Percentiles rank a stretch among this genome's conserved stretches.
phyloP scores from a whole-genome alignment of 2,113 vertebrate species.

The Zosterops borbonicus region DNA sequence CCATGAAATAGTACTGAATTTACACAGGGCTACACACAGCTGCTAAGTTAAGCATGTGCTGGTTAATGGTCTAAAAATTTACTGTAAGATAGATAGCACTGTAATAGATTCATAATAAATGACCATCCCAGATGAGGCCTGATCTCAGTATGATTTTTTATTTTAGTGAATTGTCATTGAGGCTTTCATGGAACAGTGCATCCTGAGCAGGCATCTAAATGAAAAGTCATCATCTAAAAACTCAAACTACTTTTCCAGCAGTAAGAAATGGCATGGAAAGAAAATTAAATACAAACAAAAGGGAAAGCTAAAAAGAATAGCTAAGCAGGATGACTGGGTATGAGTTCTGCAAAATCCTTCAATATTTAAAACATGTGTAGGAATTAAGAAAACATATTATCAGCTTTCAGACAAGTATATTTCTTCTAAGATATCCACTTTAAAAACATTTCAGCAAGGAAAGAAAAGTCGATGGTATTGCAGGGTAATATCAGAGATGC shows the following conservation, averaged over 20 bases:
- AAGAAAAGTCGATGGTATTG: background rate
- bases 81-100: background rate
- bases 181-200: background rate
- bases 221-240: background rate
- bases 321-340: background rate
- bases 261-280: background rate
- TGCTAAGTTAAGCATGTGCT: background rate
- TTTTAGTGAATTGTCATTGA: background rate
- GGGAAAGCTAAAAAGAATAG: background rate
- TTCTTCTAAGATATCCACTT: background rate
- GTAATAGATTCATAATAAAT: background rate
- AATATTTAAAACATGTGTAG: background rate
- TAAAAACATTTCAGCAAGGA: background rate
- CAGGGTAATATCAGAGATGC: background rate
- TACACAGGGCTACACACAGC: background rate
- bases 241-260: background rate
- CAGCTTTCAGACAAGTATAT: background rate
- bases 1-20: background rate
- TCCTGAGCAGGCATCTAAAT: background rate
- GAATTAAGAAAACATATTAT: background rate
- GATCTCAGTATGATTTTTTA: background rate
- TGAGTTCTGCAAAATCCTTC: background rate
- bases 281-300: background rate
- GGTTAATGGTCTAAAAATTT: background rate
- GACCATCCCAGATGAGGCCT: background rate